A percentile compares a stretch with the other conserved stretches of the same genome.
Evolutionary conservation across 37 sponge, comb jelly and placozoan species (phyloP).

Genomic region (Diacarnus erythraeanus): DNA sequence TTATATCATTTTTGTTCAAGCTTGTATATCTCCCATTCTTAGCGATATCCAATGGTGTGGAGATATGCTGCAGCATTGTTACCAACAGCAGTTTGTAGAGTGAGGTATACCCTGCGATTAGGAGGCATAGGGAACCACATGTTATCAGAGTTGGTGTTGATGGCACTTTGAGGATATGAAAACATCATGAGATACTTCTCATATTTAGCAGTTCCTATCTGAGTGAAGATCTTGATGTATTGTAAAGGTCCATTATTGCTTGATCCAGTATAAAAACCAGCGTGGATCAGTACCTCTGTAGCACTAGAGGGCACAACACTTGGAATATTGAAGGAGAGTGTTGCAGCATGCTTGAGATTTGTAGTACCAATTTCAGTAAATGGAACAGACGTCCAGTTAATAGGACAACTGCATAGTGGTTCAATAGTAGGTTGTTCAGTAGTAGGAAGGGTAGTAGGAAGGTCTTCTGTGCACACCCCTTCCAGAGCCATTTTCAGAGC

Average conservation of each 20-base stretch:
- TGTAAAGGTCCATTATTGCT: not conserved
- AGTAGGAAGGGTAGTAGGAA: not conserved
- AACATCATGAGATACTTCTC: not conserved
- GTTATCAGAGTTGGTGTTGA: constrained; percentile 23
- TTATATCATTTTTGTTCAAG: too few species aligned
- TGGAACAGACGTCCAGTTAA: not conserved
- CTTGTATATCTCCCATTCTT: too few species aligned
- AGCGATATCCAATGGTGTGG: not conserved
- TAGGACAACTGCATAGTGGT: not conserved
- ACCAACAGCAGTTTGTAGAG: not conserved
- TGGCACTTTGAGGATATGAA: not conserved
- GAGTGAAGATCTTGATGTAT: not conserved
- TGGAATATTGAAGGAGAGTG: not conserved
- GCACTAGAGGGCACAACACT: not conserved
- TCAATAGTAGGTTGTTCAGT: too few species aligned
- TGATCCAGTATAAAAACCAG: not conserved
- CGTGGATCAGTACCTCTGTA: not conserved
- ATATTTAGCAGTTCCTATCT: not conserved
- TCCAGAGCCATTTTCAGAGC: not conserved
- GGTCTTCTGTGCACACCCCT: not conserved
- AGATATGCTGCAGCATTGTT: not conserved
- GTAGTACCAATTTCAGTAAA: not conserved
- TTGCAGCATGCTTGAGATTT: not conserved
- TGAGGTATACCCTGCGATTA: not conserved
- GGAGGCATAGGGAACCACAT: constrained; percentile 26